phyloP scores from a whole-genome alignment of 2,113 vertebrate species.

The Pipra filicauda region DNA sequence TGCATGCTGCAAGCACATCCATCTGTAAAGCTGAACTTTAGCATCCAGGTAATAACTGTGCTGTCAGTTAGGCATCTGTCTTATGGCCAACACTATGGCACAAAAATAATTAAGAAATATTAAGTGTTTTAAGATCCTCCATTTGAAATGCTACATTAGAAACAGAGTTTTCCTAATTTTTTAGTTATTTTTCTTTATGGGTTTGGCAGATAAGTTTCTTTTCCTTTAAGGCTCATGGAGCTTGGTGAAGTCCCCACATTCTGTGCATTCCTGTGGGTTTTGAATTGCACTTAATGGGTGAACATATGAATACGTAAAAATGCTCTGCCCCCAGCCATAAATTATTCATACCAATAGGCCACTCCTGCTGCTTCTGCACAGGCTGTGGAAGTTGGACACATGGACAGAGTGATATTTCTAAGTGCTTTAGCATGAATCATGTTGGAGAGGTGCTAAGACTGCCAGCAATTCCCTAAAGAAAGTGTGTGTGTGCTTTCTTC shows the following conservation, averaged over 20 bases:
- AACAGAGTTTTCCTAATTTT: not conserved
- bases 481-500: not conserved
- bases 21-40: not conserved
- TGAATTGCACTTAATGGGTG: conserved; percentile 5
- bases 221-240: not conserved
- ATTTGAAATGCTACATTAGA: not conserved
- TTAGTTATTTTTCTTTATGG: not conserved
- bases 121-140: not conserved
- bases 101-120: conserved; percentile 38
- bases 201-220: not conserved
- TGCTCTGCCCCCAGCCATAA: conserved; percentile 6
- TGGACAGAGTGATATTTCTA: not conserved
- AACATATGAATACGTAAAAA: conserved; percentile 37
- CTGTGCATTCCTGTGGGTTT: conserved; percentile 57
- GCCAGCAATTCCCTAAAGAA: conserved; percentile 2
- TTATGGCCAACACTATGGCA: not conserved
- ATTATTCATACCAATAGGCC: conserved; percentile 34
- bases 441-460: not conserved
- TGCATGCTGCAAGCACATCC: not conserved
- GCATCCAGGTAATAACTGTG: not conserved
- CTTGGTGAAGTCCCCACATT: not conserved
- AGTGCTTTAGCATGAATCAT: conserved; percentile 25
- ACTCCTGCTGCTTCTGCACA: not conserved
- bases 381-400: not conserved
- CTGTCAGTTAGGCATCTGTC: conserved; percentile 6